phyloP scores from a whole-genome alignment of 2,113 vertebrate species.

The Amazona vittata region DNA sequence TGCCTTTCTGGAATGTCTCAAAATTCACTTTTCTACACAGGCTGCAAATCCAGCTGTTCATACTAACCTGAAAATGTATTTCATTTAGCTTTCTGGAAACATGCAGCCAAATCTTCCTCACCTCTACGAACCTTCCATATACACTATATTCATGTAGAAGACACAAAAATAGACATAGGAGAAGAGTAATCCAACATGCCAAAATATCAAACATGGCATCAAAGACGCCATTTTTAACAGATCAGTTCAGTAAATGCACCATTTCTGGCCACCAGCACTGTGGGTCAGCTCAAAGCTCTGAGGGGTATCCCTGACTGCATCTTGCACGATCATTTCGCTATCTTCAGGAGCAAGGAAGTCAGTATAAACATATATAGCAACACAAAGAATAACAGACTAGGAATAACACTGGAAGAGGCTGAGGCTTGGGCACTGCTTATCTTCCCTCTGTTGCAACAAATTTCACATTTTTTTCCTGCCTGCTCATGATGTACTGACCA shows the following conservation, averaged over 20 bases:
- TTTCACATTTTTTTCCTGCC: background rate
- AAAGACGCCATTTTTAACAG: background rate
- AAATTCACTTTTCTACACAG: background rate
- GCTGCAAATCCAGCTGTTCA: background rate
- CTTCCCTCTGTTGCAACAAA: background rate
- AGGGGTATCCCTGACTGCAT: background rate
- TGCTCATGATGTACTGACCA: background rate
- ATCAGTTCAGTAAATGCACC: background rate
- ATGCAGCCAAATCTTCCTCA: background rate
- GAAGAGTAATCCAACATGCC: background rate
- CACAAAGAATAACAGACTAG: background rate
- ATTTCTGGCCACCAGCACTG: background rate
- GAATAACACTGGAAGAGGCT: background rate
- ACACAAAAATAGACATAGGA: background rate
- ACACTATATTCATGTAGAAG: background rate
- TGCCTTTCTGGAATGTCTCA: background rate
- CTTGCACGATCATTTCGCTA: rapidly evolving
- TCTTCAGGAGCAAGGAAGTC: background rate
- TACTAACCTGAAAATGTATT: background rate
- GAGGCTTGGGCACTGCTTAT: background rate
- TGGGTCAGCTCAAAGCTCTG: background rate
- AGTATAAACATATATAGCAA: background rate
- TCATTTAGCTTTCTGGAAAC: background rate
- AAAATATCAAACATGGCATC: background rate
- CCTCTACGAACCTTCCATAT: background rate